Evolutionary conservation across 2,888 invertebrate genomes (phyloP).

Genomic region (Spilosoma lubricipeda): DNA sequence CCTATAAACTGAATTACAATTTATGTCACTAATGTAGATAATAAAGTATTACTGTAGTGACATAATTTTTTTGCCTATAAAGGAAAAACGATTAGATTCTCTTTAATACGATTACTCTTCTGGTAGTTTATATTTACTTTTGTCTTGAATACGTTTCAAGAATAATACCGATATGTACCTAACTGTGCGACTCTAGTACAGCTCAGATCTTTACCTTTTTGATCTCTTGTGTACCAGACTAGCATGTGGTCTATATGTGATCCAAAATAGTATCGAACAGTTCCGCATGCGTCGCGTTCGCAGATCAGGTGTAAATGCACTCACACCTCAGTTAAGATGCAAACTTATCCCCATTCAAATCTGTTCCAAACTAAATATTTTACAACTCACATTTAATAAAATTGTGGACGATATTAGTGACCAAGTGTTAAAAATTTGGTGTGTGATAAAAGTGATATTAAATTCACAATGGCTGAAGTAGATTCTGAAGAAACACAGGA

Average conservation of each 20-base stretch:
- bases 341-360: slow-evolving; percentile 43
- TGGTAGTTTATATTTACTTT: too few relatives aligned
- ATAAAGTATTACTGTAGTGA: too few relatives aligned
- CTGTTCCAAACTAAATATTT: slow-evolving; percentile 28
- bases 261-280: slow-evolving; percentile 78
- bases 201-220: slow-evolving; percentile 72
- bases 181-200: slow-evolving; percentile 50
- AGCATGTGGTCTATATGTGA: slow-evolving; percentile 79
- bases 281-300: slow-evolving; percentile 77
- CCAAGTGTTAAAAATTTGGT: slow-evolving; percentile 23
- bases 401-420: slow-evolving; percentile 19
- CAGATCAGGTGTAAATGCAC: slow-evolving; percentile 78
- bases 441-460: slow-evolving; percentile 24
- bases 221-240: slow-evolving; percentile 78
- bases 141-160: neutral
- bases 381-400: slow-evolving; percentile 7
- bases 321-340: slow-evolving; percentile 58
- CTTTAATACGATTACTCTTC: neutral
- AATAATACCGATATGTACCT: slow-evolving; percentile 7
- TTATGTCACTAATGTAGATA: too few relatives aligned
- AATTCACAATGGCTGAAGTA: slow-evolving; percentile 38
- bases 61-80: neutral
- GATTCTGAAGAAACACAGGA: slow-evolving; percentile 39
- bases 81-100: neutral
- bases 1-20: too few relatives aligned